Conservation (phyloP, 2,888 invertebrate genomes). For the Chelonus formosanus region DNA sequence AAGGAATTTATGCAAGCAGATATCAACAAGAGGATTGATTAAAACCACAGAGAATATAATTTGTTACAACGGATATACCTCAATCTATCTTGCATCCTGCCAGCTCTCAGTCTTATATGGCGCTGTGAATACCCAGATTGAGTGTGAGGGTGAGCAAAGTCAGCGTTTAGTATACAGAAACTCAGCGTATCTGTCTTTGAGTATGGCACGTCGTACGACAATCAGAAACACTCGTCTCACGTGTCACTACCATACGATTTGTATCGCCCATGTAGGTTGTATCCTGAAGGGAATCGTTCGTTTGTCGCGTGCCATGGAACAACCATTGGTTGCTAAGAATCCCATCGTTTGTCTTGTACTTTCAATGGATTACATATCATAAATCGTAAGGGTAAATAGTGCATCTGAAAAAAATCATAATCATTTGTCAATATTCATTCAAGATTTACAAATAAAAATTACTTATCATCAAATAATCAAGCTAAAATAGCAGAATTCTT, state of each 20-base stretch:
- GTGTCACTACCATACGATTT: conserved; percentile 59
- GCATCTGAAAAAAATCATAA: conserved; percentile 38
- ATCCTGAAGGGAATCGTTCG: conserved; percentile 51
- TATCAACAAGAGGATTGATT: conserved; percentile 3
- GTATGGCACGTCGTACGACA: conserved; percentile 43
- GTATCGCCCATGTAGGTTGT: conserved; percentile 35
- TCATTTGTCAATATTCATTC: too few species aligned
- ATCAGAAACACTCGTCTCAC: conserved; percentile 64
- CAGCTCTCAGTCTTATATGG: conserved; percentile 2
- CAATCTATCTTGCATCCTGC: conserved; percentile 11
- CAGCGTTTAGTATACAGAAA: conserved; percentile 12
- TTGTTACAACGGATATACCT: conserved; percentile 7
- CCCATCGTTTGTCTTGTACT: conserved; percentile 20
- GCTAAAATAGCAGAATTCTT: too few species aligned
- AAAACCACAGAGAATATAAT: conserved; percentile 4
- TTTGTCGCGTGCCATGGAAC: conserved; percentile 52
- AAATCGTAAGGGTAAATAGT: conserved; percentile 9
- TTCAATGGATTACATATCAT: conserved; percentile 17
- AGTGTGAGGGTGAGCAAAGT: conserved; percentile 15
- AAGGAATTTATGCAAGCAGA: too few species aligned
- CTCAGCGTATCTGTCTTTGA: conserved; percentile 33
- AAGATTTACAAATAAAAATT: too few species aligned
- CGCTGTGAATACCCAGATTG: background rate
- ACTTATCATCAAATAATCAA: too few species aligned
- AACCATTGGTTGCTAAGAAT: conserved; percentile 31